A percentile compares a stretch with the other conserved stretches of the same genome.
phyloP scores from a whole-genome alignment of 1,140 invertebrate species.

The Aphelinus certus region DNA sequence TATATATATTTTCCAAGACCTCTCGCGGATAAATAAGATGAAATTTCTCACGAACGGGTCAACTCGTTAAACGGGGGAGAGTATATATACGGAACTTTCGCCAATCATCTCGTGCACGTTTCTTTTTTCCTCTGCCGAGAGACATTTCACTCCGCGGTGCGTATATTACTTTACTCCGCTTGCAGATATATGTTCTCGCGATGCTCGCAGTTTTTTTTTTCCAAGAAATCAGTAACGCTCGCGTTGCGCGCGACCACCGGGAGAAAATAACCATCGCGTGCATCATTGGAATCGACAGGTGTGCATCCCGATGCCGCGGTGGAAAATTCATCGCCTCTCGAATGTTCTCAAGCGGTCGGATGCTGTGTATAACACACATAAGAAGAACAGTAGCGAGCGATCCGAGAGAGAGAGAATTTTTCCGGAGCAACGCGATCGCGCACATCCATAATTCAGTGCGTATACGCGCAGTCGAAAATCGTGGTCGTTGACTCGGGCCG shows the following conservation, averaged over 20 bases:
- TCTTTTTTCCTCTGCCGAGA: background rate
- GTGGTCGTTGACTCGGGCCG: background rate
- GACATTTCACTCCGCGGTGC: no score
- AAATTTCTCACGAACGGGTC: background rate
- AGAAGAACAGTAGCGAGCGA: no score
- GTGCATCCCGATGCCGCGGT: no score
- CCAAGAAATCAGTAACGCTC: background rate
- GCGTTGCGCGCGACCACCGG: no score
- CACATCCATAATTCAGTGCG: slow-evolving; percentile 15
- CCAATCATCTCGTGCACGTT: slow-evolving; percentile 15
- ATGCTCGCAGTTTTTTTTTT: slow-evolving; percentile 13
- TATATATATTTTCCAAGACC: no score
- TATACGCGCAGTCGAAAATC: background rate
- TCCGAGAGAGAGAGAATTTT: no score
- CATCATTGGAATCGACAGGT: no score
- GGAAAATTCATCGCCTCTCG: no score
- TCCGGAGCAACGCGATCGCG: background rate
- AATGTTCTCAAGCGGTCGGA: no score
- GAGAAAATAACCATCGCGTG: no score
- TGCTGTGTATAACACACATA: no score
- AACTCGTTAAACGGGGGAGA: background rate
- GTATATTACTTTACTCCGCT: no score
- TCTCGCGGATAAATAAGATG: background rate
- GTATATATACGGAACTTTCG: slow-evolving; percentile 6
- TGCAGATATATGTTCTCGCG: background rate